Conservation (phyloP, 2,888 invertebrate species). For the Cerceris ruficornis region DNA sequence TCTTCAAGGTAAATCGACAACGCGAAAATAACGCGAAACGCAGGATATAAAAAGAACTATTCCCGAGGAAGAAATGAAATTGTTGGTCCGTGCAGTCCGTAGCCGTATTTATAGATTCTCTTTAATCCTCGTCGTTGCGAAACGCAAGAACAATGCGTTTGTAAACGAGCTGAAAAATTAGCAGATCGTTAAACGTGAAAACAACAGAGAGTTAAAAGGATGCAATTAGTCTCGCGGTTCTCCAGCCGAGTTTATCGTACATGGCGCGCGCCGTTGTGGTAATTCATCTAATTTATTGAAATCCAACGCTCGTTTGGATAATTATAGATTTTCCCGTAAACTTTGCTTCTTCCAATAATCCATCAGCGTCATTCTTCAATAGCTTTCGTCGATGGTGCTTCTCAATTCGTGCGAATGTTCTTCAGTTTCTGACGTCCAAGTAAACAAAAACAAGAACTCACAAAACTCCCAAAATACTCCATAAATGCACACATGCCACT, state of each 20-base stretch:
- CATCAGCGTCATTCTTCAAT: background rate
- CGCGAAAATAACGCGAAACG: too few species aligned
- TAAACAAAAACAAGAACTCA: too few species aligned
- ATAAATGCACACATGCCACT: too few species aligned
- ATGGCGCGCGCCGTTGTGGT: conserved; percentile 22
- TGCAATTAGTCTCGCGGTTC: conserved; percentile 44
- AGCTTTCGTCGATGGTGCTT: too few species aligned
- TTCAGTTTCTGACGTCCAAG: too few species aligned
- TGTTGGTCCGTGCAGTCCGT: background rate
- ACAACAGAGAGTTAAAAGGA: conserved; percentile 41
- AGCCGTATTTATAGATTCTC: background rate
- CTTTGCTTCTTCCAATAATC: background rate
- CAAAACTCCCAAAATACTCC: too few species aligned
- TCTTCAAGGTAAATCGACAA: too few species aligned
- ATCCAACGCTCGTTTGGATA: conserved; percentile 11
- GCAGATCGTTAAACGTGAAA: conserved; percentile 46
- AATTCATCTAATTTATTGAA: conserved; percentile 42
- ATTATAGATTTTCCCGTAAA: conserved; percentile 33
- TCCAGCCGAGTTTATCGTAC: conserved; percentile 34
- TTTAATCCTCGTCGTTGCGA: conserved; percentile 1
- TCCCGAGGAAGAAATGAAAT: too few species aligned
- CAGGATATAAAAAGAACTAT: too few species aligned
- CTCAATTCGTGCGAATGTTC: too few species aligned
- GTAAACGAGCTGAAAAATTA: conserved; percentile 22
- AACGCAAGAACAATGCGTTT: conserved; percentile 9